These are phyloP conservation scores for Panorpa germanica DNA, from an alignment of 2,888 invertebrate species.

Conservation along the genomic window DNA sequence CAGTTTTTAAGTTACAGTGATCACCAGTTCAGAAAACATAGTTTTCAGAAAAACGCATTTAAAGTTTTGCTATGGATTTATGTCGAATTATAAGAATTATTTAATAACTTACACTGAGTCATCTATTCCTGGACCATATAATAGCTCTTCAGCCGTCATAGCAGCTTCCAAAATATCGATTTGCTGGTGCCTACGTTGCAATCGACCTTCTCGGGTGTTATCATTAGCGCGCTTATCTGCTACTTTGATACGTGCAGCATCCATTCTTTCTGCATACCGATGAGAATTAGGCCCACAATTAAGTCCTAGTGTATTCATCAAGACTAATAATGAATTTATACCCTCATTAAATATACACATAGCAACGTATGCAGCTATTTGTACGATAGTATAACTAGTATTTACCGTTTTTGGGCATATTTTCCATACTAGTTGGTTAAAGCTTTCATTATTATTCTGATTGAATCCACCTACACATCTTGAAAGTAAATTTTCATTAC, in stretches of 20 bases:
- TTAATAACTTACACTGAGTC: no score
- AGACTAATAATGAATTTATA: slow-evolving; percentile 9
- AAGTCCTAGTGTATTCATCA: slow-evolving; percentile 11
- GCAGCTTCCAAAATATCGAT: slow-evolving; percentile 11
- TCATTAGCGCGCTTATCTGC: slow-evolving; percentile 10
- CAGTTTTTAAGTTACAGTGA: no score
- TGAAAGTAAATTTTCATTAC: no score
- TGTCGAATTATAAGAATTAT: no score
- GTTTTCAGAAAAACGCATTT: no score
- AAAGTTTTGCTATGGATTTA: no score
- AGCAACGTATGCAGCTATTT: no score
- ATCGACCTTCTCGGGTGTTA: slow-evolving; percentile 11
- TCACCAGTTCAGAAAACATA: no score
- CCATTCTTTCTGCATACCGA: slow-evolving; percentile 11
- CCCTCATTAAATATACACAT: slow-evolving; percentile 12
- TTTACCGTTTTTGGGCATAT: slow-evolving; percentile 12
- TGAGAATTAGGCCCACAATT: slow-evolving; percentile 11
- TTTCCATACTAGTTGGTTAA: slow-evolving; percentile 12
- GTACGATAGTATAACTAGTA: no score
- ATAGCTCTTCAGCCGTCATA: no score
- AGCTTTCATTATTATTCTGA: slow-evolving; percentile 14
- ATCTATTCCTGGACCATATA: no score
- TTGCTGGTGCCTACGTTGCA: slow-evolving; percentile 12
- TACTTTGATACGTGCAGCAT: slow-evolving; percentile 9
- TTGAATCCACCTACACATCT: slow-evolving; percentile 13